A percentile compares a stretch with the other conserved stretches of the same genome.
phyloP scores from a whole-genome alignment of 2,888 invertebrate genomes.

The Sinhomidia bicolor region DNA sequence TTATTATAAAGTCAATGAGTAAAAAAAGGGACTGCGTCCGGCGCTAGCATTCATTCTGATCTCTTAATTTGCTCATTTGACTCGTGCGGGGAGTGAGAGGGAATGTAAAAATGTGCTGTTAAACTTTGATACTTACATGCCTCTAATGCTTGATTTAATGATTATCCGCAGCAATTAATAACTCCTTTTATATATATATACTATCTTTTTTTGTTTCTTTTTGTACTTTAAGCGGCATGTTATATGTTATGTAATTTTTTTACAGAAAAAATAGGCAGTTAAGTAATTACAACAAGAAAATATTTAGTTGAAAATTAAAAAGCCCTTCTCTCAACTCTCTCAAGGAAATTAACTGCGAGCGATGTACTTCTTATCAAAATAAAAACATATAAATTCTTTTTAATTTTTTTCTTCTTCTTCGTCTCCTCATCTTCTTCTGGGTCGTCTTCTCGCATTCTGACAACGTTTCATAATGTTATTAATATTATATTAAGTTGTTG shows the following conservation, averaged over 20 bases:
- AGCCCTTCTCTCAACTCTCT: not conserved
- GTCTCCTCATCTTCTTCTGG: not conserved
- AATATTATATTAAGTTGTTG: not conserved
- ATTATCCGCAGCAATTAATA: not conserved
- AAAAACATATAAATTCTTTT: conserved; percentile 15
- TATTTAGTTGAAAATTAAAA: not conserved
- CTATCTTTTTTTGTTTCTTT: too few relatives aligned
- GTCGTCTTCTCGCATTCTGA: not conserved
- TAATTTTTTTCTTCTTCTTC: not conserved
- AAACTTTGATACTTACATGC: not conserved
- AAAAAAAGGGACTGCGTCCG: not conserved
- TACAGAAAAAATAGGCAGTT: not conserved
- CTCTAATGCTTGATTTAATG: not conserved
- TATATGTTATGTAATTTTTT: not conserved
- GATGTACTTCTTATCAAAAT: not conserved
- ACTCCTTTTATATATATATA: not conserved
- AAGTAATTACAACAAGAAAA: not conserved
- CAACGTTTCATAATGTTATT: not conserved
- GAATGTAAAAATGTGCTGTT: not conserved
- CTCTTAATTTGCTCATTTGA: conserved; percentile 28
- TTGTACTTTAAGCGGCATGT: not conserved
- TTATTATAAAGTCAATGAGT: too few relatives aligned
- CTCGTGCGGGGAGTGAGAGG: not conserved
- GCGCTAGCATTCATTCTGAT: too few relatives aligned
- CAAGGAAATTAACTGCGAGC: conserved; percentile 9